Conservation (phyloP, 2,888 invertebrate genomes). For the Dione juno region DNA sequence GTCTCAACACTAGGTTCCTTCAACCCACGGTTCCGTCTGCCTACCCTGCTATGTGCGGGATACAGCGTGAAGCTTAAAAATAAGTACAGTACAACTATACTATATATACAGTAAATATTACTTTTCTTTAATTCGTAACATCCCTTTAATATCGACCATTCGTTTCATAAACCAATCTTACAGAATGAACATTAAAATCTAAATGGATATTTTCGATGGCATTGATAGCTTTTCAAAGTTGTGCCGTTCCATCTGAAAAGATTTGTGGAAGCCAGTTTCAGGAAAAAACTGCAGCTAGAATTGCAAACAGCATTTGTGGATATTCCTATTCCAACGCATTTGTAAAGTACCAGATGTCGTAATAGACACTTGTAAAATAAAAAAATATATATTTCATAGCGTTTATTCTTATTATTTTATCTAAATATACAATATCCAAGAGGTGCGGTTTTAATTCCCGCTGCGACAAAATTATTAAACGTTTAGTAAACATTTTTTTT, state of each 20-base stretch:
- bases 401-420: not conserved
- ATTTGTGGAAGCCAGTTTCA: conserved; percentile 35
- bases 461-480: not conserved
- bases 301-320: conserved; percentile 32
- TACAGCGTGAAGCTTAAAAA: too few species aligned
- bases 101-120: too few species aligned
- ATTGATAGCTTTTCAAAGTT: conserved; percentile 37
- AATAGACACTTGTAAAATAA: not conserved
- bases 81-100: not conserved
- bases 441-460: too few species aligned
- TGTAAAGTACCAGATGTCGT: conserved; percentile 14
- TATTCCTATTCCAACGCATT: conserved; percentile 21
- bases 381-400: not conserved
- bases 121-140: not conserved
- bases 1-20: too few species aligned
- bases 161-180: conserved; percentile 26
- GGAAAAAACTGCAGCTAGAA: conserved; percentile 31
- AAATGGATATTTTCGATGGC: conserved; percentile 35
- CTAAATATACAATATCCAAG: too few species aligned
- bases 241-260: conserved; percentile 29
- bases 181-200: conserved; percentile 30
- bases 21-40: too few species aligned
- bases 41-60: too few species aligned
- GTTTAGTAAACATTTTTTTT: too few species aligned
- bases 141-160: not conserved